phyloP scores from a whole-genome alignment of 35 echinoderm and acorn worm genomes.

The Eucidaris tribuloides region DNA sequence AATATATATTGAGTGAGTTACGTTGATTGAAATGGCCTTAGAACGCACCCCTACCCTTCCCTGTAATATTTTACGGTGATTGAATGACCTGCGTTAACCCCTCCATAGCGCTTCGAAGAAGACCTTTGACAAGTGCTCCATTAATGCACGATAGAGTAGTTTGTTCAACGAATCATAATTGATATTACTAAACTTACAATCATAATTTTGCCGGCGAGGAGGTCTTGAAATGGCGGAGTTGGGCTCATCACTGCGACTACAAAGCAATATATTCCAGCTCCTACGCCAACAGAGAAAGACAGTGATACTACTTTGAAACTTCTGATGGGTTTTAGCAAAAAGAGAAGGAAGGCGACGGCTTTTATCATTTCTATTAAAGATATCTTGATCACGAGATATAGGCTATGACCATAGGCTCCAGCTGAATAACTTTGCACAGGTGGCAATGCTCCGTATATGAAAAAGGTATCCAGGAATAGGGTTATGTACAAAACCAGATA shows the following conservation, averaged over 20 bases:
- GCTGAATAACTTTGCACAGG: neutral
- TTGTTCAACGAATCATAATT: too few relatives aligned
- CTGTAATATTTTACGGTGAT: too few relatives aligned
- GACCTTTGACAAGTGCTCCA: too few relatives aligned
- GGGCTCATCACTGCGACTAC: neutral
- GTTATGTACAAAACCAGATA: neutral
- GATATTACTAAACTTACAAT: too few relatives aligned
- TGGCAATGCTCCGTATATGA: neutral
- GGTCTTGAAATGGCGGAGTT: neutral
- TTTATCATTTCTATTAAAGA: neutral
- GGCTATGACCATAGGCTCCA: neutral
- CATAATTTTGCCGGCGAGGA: neutral
- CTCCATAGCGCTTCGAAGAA: too few relatives aligned
- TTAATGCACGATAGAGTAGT: too few relatives aligned
- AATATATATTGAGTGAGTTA: too few relatives aligned
- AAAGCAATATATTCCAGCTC: neutral
- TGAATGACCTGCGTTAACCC: too few relatives aligned
- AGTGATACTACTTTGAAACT: neutral
- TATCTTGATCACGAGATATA: neutral
- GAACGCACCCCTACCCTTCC: too few relatives aligned
- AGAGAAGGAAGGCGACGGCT: neutral
- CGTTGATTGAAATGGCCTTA: too few relatives aligned
- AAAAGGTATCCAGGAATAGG: neutral
- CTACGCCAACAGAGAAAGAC: neutral
- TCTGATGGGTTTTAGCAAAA: conserved; percentile 3